Evolutionary conservation across 2,113 vertebrate species (phyloP), one percentile per base, ranked within the genome.

Genomic region (Periophthalmodon schlosseri): DNA sequence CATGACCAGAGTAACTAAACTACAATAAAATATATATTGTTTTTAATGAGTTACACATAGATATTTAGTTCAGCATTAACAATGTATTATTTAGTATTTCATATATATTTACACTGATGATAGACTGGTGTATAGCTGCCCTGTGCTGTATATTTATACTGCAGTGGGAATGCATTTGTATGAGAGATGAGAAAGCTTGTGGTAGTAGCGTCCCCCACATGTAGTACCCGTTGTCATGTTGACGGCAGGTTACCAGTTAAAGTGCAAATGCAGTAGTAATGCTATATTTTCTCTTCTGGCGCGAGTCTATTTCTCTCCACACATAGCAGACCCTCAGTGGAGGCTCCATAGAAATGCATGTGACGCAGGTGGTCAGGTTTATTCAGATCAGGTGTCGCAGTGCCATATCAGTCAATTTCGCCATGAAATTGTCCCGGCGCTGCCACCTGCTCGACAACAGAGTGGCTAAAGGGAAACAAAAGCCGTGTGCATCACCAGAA

Each of bases 331-430:
- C 58, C 69, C 57, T 66, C 68, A 56, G 23, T 46, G 33, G 47
- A 20, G 54, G 76, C 71, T 78, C 23, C 54, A 66, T 21, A 66
- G 80, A 75, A 85, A 64, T 70, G 49, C 15, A 44, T 21, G 67
- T 74, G 52, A 63, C 77, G 82, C 86, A 88, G 88, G 84, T 85
- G 85, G 79, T 66, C 70, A 64, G 77, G 82, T 85, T 88, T 84
- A 86, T 83, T 84, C 78, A 84, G 81, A 87, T 84, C 75, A 83
- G 79, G 76, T 85, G 73, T 65, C 15, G 12, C 18, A 28, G 74
- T 54, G 70, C 70, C 49, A 72, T 84, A 69, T 70, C 65, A 57
- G 76, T 71, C 50, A 74, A 72, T 66, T 86, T 81, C 83, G 50
- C 73, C 65, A 47, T 20, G 34, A 72, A 68, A 72, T 7, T 71